Percentiles rank a stretch among this genome's conserved stretches.
Evolutionary conservation across 2,113 vertebrate species (phyloP).

Genomic region (Crotophaga sulcirostris): DNA sequence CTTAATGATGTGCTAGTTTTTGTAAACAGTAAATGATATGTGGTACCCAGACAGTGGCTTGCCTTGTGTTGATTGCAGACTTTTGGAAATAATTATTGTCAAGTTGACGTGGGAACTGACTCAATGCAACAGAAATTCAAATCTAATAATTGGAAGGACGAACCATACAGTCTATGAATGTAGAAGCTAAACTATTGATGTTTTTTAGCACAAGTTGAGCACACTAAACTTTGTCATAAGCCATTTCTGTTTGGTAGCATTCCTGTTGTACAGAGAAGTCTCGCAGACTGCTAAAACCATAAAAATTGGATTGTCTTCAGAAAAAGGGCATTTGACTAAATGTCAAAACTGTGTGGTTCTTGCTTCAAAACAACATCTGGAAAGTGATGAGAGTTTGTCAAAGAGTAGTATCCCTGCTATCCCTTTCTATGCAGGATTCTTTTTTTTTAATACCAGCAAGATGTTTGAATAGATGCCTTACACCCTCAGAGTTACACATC

Average conservation of each 20-base stretch:
- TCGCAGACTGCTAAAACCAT: background rate
- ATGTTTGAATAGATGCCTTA: background rate
- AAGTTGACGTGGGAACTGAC: background rate
- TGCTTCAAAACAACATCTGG: background rate
- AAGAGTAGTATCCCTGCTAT: fast-evolving
- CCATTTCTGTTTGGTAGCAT: background rate
- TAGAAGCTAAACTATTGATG: background rate
- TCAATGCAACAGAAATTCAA: background rate
- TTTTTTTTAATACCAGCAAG: background rate
- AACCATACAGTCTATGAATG: background rate
- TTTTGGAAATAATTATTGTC: background rate
- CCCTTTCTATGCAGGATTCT: background rate
- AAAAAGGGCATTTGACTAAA: background rate
- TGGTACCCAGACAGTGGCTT: background rate
- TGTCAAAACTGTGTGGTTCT: background rate
- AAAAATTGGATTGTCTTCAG: background rate
- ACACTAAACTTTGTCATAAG: background rate
- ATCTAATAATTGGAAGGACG: background rate
- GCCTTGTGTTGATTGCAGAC: background rate
- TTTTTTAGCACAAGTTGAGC: background rate
- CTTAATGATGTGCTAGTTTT: background rate
- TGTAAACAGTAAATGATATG: background rate
- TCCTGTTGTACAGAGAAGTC: background rate
- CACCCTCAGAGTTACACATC: background rate
- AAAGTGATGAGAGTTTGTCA: background rate